Evolutionary conservation across 1,140 invertebrate species (phyloP).

Genomic region (Brachionus rubens): DNA sequence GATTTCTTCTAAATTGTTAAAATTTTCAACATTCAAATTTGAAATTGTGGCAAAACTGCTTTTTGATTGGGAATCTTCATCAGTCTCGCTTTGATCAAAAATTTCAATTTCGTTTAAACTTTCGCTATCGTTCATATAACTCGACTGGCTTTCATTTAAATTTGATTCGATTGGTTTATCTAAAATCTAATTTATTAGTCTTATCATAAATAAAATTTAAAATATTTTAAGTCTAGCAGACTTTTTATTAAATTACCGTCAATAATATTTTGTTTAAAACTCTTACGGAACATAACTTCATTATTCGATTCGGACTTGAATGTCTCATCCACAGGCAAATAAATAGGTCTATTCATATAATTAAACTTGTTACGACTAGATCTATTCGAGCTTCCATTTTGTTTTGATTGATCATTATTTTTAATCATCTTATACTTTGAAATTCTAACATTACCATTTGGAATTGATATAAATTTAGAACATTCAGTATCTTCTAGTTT

Average conservation of each 20-base stretch:
- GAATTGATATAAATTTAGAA: background rate
- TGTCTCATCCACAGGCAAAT: background rate
- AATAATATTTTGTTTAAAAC: background rate
- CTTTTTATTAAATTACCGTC: background rate
- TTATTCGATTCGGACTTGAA: background rate
- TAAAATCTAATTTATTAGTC: no score
- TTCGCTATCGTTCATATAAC: background rate
- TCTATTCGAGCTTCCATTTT: background rate
- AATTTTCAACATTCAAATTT: background rate
- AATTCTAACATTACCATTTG: constrained; percentile 13
- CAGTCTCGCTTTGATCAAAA: no score
- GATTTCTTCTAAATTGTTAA: background rate
- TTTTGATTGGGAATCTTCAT: background rate
- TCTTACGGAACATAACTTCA: constrained; percentile 11
- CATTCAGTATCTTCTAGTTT: background rate
- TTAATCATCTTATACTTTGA: constrained; percentile 4
- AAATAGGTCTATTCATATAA: background rate
- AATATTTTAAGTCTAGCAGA: background rate
- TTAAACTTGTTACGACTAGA: background rate
- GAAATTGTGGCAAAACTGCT: no score
- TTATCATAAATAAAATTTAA: background rate
- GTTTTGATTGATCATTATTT: background rate
- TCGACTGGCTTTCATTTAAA: background rate
- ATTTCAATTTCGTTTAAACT: no score
- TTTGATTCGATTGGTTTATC: no score